Evolutionary conservation across 2,113 vertebrate genomes (phyloP), one percentile per base, ranked within the genome.

Genomic region (Proterorhinus semilunaris): DNA sequence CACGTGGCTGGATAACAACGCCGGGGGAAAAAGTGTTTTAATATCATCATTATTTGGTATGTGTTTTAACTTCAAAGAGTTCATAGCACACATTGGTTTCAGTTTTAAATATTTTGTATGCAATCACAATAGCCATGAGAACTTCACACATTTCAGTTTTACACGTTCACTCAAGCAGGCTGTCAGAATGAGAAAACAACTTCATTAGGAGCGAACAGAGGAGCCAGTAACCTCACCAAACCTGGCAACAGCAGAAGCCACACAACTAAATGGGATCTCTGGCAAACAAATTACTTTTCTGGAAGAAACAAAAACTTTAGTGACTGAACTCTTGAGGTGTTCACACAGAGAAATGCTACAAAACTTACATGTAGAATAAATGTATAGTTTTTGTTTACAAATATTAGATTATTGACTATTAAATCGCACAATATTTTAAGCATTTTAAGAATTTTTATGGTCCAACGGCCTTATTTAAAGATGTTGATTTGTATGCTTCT

Each of bases 391-490:
- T 36, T 36, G 27, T 36, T 68, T 62, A 71, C 27, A 74, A 27
- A 21, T 21, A 10, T 21, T 54, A 54, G 53, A 21, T 54, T 27
- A 54, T 53, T 10, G 2, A 15, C 21, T 21, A 2, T 21, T 21
- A 53, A 17, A 54, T 54, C 53, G 4, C 17, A 55, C 11, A 3
- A 55, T 27, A n/a, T 55, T 55, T 50, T 65, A 80, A 77, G 64
- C 82, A 83, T 78, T 70, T 61, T 4, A 45, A 83, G 68, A 64
- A 82, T 76, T 55, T 87, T 80, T 78, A 72, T 74, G 81, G 74
- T 86, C 78, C 74, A 84, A 61, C 36, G 83, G 66, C 71, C 69
- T 66, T 71, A 36, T 65, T 79, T 54, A 79, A 75, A 77, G 73
- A 84, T 83, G 81, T 69, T 72, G 67, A 57, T 87, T 76, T 76